phyloP scores from a whole-genome alignment of 2,113 vertebrate species.

The Xenopus tropicalis region UCB_Xtro_10.0 CM004446.2:564001-564500 shows the following conservation, averaged over 20 bases:
- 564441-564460: conserved; percentile 88
- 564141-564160: no score
- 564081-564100: conserved; percentile 28
- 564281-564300: no score
- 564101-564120: background rate
- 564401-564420: conserved; percentile 89
- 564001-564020: conserved; percentile 76
- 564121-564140: no score
- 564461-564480: conserved; percentile 62
- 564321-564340: conserved; percentile 53
- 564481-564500: no score
- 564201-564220: no score
- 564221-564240: no score
- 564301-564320: no score
- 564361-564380: conserved; percentile 72
- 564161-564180: no score
- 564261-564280: no score
- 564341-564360: conserved; percentile 86
- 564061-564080: conserved; percentile 92
- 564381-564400: conserved; percentile 87
- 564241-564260: no score
- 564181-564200: background rate
- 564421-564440: conserved; percentile 75
- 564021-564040: conserved; percentile 91
- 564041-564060: conserved; percentile 98